Percentiles rank a stretch among this genome's conserved stretches.
These are phyloP conservation scores for Drosophila multiciliata DNA, from an alignment of 2,888 invertebrate species.

Conservation along the genomic window DNA sequence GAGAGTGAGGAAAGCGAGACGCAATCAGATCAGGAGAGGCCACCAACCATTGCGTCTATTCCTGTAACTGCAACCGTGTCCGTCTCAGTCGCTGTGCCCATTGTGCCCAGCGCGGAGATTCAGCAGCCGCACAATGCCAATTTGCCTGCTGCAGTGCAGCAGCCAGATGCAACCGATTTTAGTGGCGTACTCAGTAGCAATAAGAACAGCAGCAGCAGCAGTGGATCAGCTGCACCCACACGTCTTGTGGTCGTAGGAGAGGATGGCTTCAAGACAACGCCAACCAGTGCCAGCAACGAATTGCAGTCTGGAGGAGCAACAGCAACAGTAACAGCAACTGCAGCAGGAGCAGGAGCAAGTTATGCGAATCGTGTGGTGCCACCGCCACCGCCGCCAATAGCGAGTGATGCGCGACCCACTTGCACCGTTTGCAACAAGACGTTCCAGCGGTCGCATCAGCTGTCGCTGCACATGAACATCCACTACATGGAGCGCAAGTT, in stretches of 20 bases:
- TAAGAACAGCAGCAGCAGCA: conserved; percentile 2
- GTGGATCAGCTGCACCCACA: conserved; percentile 39
- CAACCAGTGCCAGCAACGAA: conserved; percentile 12
- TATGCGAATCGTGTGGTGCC: conserved; percentile 62
- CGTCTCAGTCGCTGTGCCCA: background rate
- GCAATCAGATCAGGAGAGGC: conserved; percentile 57
- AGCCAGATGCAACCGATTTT: conserved; percentile 82
- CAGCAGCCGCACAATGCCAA: conserved; percentile 83
- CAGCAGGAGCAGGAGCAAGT: conserved; percentile 1
- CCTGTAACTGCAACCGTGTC: background rate
- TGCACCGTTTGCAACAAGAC: conserved; percentile 96
- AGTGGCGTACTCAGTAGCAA: conserved; percentile 81
- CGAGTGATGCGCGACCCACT: conserved; percentile 89
- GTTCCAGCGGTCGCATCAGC: conserved; percentile 95
- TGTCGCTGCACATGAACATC: conserved; percentile 96
- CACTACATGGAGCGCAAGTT: conserved; percentile 97
- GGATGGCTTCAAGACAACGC: conserved; percentile 86
- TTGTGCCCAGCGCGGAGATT: conserved; percentile 73
- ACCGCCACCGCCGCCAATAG: conserved; percentile 80
- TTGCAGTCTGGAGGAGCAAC: background rate
- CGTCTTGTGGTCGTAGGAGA: conserved; percentile 87
- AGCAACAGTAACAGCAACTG: background rate
- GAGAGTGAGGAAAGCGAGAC: conserved; percentile 60
- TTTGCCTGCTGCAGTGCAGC: conserved; percentile 81
- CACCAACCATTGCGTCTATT: conserved; percentile 12